Evolutionary conservation across 2,888 invertebrate species (phyloP).

Genomic region (Melanargia galathea): DNA sequence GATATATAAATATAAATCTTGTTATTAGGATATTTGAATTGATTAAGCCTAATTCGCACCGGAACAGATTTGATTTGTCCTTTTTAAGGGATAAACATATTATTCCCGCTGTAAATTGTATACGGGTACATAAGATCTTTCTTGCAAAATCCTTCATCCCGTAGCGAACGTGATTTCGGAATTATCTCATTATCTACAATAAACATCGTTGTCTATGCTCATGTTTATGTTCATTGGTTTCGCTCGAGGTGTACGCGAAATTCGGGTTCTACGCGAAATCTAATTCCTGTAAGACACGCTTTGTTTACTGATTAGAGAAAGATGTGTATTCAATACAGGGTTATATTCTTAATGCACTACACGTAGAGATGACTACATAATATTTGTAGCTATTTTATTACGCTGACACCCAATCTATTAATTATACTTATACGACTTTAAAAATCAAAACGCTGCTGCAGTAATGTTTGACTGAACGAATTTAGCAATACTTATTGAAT

Average conservation of each 20-base stretch:
- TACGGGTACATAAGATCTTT: neutral
- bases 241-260: neutral
- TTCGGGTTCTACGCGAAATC: neutral
- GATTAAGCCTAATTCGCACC: too few species aligned
- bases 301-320: conserved; percentile 7
- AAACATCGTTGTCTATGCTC: conserved; percentile 12
- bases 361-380: too few species aligned
- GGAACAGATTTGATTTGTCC: too few species aligned
- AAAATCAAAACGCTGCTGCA: too few species aligned
- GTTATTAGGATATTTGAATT: too few species aligned
- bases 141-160: conserved; percentile 6
- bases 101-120: neutral
- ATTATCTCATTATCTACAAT: conserved; percentile 16
- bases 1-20: too few species aligned
- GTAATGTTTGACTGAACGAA: too few species aligned
- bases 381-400: too few species aligned
- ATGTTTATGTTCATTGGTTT: conserved; percentile 12
- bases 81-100: too few species aligned
- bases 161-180: neutral
- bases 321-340: neutral
- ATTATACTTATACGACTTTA: too few species aligned
- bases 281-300: neutral
- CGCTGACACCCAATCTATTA: too few species aligned
- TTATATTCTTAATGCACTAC: neutral
- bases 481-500: too few species aligned